A percentile compares a stretch with the other conserved stretches of the same genome.
Conservation (phyloP, 1,140 invertebrate species). For the Tetragonula clypearis region DNA sequence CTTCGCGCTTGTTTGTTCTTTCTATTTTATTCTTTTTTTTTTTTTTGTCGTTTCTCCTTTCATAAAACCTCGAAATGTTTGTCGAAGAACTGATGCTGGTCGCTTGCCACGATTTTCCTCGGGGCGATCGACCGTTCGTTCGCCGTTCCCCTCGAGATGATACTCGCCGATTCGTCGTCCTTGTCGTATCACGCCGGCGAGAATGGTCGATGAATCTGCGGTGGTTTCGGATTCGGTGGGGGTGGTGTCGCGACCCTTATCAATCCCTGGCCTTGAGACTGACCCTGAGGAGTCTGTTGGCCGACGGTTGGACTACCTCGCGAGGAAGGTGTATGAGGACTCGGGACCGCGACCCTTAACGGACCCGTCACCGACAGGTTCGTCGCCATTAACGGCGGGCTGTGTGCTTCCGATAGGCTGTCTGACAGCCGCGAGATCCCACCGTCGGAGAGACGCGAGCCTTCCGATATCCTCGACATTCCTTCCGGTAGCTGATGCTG, state of each 20-base stretch:
- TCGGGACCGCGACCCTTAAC: constrained; percentile 78
- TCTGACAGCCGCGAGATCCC: constrained; percentile 78
- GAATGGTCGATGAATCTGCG: constrained; percentile 80
- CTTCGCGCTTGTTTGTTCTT: neutral
- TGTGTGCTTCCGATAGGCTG: constrained; percentile 79
- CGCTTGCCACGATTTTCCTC: constrained; percentile 7
- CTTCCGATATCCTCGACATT: constrained; percentile 80
- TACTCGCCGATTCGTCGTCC: constrained; percentile 6
- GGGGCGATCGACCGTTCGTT: constrained; percentile 11
- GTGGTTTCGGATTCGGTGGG: constrained; percentile 76
- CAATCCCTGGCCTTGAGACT: constrained; percentile 73
- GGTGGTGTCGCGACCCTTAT: constrained; percentile 77
- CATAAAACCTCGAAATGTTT: constrained; percentile 64
- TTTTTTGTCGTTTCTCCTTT: neutral
- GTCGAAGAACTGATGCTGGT: constrained; percentile 40
- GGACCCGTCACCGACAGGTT: constrained; percentile 80
- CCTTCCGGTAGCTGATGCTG: constrained; percentile 77
- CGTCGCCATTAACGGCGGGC: constrained; percentile 79
- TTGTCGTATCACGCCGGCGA: constrained; percentile 80
- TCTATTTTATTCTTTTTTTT: no score
- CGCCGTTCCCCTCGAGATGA: neutral
- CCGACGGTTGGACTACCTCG: constrained; percentile 76
- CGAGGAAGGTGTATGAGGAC: constrained; percentile 80
- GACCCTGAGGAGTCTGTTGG: constrained; percentile 63
- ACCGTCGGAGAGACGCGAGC: constrained; percentile 78